phyloP scores from a whole-genome alignment of 2,888 invertebrate genomes.

The Tanypteryx hageni region DNA sequence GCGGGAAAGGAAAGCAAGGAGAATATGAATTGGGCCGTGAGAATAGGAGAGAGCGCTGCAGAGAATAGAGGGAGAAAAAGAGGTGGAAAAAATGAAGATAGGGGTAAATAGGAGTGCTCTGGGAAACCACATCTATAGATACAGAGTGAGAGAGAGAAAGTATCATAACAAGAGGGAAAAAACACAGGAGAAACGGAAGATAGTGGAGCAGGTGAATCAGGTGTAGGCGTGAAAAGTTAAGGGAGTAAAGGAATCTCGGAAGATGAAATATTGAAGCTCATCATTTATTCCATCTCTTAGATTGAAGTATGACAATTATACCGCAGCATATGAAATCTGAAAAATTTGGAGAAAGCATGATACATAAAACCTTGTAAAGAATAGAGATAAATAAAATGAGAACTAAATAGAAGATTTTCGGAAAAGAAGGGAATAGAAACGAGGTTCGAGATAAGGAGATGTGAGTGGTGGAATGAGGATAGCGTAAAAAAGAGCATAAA shows the following conservation, averaged over 20 bases:
- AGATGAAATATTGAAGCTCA: too few species aligned
- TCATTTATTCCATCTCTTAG: too few species aligned
- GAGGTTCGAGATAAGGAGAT: background rate
- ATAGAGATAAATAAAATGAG: too few species aligned
- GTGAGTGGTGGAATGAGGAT: background rate
- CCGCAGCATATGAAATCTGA: too few species aligned
- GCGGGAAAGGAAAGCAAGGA: background rate
- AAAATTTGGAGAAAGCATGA: too few species aligned
- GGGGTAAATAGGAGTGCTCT: background rate
- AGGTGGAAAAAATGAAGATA: background rate
- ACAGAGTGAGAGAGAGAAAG: background rate
- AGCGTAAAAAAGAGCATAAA: background rate
- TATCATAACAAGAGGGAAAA: background rate
- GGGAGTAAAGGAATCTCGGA: too few species aligned
- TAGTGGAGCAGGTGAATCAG: background rate
- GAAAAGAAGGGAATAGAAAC: background rate
- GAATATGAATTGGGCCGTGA: background rate
- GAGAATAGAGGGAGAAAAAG: background rate
- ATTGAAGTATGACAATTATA: too few species aligned
- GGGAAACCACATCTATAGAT: background rate
- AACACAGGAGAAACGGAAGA: too few species aligned
- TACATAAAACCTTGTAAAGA: too few species aligned
- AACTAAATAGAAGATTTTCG: too few species aligned
- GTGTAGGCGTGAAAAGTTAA: background rate
- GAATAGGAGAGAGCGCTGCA: background rate